These are phyloP conservation scores for Calypte anna DNA, from an alignment of 2,113 vertebrate genomes.

Conservation along the genomic window DNA sequence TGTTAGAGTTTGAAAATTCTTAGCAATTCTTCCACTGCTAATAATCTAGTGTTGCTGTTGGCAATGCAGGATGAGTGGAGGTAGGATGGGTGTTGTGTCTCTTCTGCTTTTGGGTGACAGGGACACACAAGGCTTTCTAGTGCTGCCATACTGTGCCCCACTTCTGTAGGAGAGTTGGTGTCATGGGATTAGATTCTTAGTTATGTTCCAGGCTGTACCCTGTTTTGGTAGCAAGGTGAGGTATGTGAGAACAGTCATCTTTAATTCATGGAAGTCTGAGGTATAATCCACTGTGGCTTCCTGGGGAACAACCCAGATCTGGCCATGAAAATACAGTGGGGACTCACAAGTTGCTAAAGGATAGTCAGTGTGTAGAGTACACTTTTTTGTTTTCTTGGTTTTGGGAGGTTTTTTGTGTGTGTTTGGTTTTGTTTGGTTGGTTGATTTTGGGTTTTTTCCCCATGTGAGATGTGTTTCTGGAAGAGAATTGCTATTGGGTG, in stretches of 20 bases:
- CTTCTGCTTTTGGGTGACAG: background rate
- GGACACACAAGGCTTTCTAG: background rate
- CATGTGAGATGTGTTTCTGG: background rate
- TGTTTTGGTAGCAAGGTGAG: background rate
- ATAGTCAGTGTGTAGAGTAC: background rate
- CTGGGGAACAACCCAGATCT: background rate
- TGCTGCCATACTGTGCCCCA: background rate
- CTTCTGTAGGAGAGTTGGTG: background rate
- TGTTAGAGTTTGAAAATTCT: background rate
- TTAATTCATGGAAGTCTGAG: background rate
- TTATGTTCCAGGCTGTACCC: background rate
- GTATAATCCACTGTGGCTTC: background rate
- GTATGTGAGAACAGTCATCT: background rate
- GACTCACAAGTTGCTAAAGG: fast-evolving
- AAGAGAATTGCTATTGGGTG: background rate
- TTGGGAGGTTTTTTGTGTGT: background rate
- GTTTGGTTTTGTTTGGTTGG: background rate
- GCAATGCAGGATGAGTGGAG: background rate
- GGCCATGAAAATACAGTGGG: fast-evolving
- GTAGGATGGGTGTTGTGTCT: background rate
- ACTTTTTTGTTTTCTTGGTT: background rate
- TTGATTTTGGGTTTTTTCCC: background rate
- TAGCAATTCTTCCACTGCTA: background rate
- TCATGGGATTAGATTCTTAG: background rate
- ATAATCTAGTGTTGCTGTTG: background rate